Percentiles rank a stretch among this genome's conserved stretches.
These are phyloP conservation scores for Enteromius afrohamiltoni DNA, from an alignment of 2,797 vertebrate genomes.

Conservation along the genomic window DNA sequence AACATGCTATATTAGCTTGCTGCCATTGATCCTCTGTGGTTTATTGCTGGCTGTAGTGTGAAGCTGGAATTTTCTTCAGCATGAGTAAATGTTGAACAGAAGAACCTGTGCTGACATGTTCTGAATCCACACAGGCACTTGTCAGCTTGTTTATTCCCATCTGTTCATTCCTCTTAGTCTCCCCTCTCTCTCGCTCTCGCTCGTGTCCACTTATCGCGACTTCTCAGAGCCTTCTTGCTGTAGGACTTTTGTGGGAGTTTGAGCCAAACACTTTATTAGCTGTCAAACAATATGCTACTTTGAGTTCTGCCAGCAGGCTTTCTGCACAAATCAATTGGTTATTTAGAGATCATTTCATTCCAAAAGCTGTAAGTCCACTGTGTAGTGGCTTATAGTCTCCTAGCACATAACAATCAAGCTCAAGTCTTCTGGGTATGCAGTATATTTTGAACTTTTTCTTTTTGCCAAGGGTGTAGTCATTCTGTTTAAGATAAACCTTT, in stretches of 20 bases:
- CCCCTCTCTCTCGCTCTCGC: neutral
- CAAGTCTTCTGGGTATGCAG: conserved; percentile 4
- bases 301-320: conserved; percentile 35
- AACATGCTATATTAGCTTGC: neutral
- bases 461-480: neutral
- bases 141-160: conserved; percentile 40
- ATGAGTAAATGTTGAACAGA: conserved; percentile 33
- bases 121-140: conserved; percentile 22
- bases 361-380: neutral
- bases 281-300: conserved; percentile 30
- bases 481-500: neutral
- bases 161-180: neutral
- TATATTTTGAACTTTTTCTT: neutral
- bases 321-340: conserved; percentile 38
- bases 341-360: conserved; percentile 37
- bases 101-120: conserved; percentile 59
- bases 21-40: conserved; percentile 18
- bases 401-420: neutral
- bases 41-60: conserved; percentile 23
- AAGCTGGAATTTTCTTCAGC: conserved; percentile 34
- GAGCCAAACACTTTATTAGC: conserved; percentile 34
- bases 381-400: neutral
- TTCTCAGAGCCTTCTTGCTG: conserved; percentile 31
- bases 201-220: conserved; percentile 15
- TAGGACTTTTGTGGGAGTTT: conserved; percentile 33